Percentiles rank a stretch among this genome's conserved stretches.
Evolutionary conservation across 2,888 invertebrate species (phyloP).

Genomic region (Latrodectus elegans): DNA sequence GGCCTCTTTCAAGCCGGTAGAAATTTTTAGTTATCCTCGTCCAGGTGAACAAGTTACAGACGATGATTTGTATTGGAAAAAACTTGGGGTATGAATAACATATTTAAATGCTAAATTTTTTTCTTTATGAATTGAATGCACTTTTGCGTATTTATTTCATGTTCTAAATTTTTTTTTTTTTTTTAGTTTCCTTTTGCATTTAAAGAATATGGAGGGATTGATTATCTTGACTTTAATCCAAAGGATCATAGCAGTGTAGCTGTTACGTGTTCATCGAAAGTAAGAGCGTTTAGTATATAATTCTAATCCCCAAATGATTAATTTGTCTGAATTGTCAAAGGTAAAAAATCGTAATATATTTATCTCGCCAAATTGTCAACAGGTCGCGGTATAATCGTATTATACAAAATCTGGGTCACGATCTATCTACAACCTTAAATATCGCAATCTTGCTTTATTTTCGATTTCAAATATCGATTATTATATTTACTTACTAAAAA

Average conservation of each 20-base stretch:
- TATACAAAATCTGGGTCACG: no score
- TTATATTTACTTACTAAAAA: no score
- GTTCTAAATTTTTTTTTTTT: neutral
- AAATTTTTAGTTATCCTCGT: constrained; percentile 45
- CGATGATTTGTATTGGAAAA: constrained; percentile 57
- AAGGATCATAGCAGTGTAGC: constrained; percentile 92
- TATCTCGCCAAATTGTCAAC: no score
- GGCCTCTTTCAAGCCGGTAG: constrained; percentile 44
- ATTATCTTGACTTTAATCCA: constrained; percentile 78
- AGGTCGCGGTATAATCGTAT: no score
- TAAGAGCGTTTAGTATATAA: constrained; percentile 76
- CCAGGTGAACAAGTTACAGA: constrained; percentile 24
- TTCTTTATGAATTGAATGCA: neutral
- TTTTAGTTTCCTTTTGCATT: constrained; percentile 62
- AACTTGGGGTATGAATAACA: constrained; percentile 27
- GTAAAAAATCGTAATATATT: no score
- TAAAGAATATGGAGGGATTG: constrained; percentile 66
- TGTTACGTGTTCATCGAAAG: constrained; percentile 91
- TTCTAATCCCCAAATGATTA: no score
- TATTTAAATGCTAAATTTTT: neutral
- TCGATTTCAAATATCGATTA: no score
- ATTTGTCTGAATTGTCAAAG: no score
- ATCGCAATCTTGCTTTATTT: no score
- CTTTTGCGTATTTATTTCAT: neutral
- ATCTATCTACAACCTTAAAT: no score